Base-by-base conservation (phyloP, 2,888 invertebrate genomes). In the Neoaliturus tenellus region DNA sequence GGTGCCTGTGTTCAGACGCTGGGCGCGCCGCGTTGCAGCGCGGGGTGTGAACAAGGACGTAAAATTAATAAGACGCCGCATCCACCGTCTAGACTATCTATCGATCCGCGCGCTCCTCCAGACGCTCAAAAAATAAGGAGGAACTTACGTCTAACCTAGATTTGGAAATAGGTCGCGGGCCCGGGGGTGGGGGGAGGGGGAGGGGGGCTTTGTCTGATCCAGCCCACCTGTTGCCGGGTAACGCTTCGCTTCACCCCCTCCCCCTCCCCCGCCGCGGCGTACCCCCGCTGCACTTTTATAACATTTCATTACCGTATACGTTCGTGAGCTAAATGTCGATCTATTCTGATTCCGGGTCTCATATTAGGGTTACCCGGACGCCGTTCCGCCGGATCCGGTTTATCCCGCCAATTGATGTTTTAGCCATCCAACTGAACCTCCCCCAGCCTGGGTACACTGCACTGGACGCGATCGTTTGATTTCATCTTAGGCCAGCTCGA, bases 101-200 rank as follows among this genome's bases (percentile, higher is more conserved):
- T 80, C 80, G 35, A 39, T 81, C 31, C 83, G 44, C n/a, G 25
- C 44, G 48, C 83, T 80, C 81, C 83, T 83, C 83, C 83, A 83
- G 83, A 83, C 83, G 83, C 83, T 83, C 83, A 83, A 83, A 83
- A 83, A 83, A 83, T 81, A 80, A 80, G 80, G 69, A 83, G 83
- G 73, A 81, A 83, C 83, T 80, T 83, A 83, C 83, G 83, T 83
- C 83, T 83, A 83, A 83, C 83, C 83, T 81, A 83, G 83, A 83
- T 83, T 83, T 81, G 83, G 73, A 83, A 83, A 83, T 85, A 81
- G 85, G 85, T 84, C 85, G 83, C 85, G 83, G 55, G 80, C 10
- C 17, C 25, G 28, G 69, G 33, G 55, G 44, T 35, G 83, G 80
- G 23, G 80, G 71, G 51, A 48, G 33, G 67, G 67, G 23, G 80